Percentiles rank a stretch among this genome's conserved stretches.
Conservation (phyloP, 2,888 invertebrate genomes). For the Amphipyra tragopoginis region DNA sequence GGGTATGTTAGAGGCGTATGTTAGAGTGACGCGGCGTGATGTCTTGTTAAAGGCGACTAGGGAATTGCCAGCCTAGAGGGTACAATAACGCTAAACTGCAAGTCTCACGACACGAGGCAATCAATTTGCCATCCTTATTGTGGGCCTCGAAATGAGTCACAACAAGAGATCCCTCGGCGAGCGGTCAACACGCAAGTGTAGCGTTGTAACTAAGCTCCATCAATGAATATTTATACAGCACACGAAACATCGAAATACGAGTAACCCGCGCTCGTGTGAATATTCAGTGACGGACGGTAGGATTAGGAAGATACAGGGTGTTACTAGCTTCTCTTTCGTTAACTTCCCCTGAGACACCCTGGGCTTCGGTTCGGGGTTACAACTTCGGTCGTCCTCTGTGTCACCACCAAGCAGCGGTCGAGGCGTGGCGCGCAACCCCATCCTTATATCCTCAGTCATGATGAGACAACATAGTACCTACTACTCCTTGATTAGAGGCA, state of each 20-base stretch:
- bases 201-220: conserved; percentile 55
- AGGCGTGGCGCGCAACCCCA: conserved; percentile 31
- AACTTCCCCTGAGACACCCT: conserved; percentile 29
- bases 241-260: conserved; percentile 6
- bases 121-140: background rate
- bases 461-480: conserved; percentile 32
- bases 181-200: conserved; percentile 48
- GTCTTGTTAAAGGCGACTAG: conserved; percentile 33
- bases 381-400: conserved; percentile 15
- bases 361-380: conserved; percentile 12
- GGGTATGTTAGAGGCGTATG: conserved; percentile 64
- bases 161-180: conserved; percentile 22
- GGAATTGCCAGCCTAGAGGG: conserved; percentile 1
- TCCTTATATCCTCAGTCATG: conserved; percentile 34
- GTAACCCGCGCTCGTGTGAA: conserved; percentile 14
- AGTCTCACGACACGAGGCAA: background rate
- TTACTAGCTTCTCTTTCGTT: conserved; percentile 77
- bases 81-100: background rate
- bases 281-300: conserved; percentile 64
- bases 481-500: conserved; percentile 16
- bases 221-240: conserved; percentile 52
- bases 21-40: conserved; percentile 54
- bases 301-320: conserved; percentile 79
- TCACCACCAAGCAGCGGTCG: conserved; percentile 15
- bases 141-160: background rate